These are phyloP conservation scores for Crotophaga sulcirostris DNA, from an alignment of 2,113 vertebrate genomes.

Conservation along the genomic window DNA sequence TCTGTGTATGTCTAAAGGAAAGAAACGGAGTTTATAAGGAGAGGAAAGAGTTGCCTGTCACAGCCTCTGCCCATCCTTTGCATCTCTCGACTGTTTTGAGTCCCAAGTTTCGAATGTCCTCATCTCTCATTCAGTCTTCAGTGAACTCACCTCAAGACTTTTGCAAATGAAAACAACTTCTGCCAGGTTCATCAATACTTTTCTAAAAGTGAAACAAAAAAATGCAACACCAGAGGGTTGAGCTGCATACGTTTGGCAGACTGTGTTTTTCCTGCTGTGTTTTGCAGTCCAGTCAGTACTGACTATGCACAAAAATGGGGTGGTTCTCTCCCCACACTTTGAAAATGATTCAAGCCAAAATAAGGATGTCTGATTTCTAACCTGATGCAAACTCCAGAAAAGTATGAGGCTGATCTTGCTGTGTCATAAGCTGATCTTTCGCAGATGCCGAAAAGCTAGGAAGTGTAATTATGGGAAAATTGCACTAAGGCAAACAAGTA, in stretches of 20 bases:
- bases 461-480: conserved; percentile 85
- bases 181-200: neutral
- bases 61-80: neutral
- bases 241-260: conserved; percentile 5
- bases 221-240: neutral
- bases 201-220: neutral
- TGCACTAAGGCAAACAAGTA: conserved; percentile 78
- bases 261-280: neutral
- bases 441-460: conserved; percentile 81
- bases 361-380: neutral
- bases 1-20: neutral
- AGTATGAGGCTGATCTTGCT: conserved; percentile 42
- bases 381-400: conserved; percentile 20
- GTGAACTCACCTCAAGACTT: neutral
- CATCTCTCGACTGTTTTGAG: neutral
- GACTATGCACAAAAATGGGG: conserved; percentile 2
- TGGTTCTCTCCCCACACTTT: neutral
- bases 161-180: neutral
- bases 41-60: neutral
- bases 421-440: conserved; percentile 87
- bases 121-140: neutral
- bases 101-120: neutral
- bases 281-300: neutral
- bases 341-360: conserved; percentile 29
- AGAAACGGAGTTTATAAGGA: neutral